Evolutionary conservation across 2,888 invertebrate species (phyloP), one percentile per base, ranked within the genome.

Genomic region (Campaea margaritaria): DNA sequence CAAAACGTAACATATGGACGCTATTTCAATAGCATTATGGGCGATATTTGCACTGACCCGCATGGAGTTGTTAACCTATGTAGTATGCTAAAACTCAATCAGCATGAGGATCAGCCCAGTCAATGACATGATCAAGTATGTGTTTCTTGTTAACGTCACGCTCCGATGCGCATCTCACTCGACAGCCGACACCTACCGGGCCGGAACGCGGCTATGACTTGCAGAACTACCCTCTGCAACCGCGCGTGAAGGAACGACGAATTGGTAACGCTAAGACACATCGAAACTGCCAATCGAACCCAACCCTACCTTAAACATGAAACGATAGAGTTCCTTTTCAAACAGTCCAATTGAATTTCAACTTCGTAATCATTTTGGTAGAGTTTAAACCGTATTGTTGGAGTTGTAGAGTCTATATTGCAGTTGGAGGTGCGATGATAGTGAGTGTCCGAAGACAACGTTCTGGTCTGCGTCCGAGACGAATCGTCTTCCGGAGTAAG

Each of bases 401-500:
- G 8, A 0, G 1, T 0, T 0, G 15, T 78, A 78, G 27, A 54
- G 70, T 76, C 53, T 62, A 3, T 65, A 75, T 79, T 82, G 0
- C 39, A 1, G 28, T 75, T 61, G 1, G 0, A 2, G 11, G 1
- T 31, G 8, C 48, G 31, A 60, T 69, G 78, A 76, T 81, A 74
- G 79, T 78, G 74, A 83, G 78, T 81, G 76, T 76, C 72, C 68
- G 75, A 74, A 74, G 75, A 59, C 72, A 73, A 71, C 84, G 90
- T 89, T 89, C 84, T 89, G 88, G 87, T 90, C 81, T 73, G 78
- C 74, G 81, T 85, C 80, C 89, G 90, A 79, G 78, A 82, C 91
- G 87, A 91, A 91, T 91, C 80, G 88, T 87, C 89, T 91, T 91
- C 91, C 91, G 91, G 91, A 82, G 82, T 75, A 69, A 78, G 88